These are phyloP conservation scores for Petaurus breviceps DNA, from an alignment of 2,113 vertebrate genomes.

Conservation along the genomic window DNA sequence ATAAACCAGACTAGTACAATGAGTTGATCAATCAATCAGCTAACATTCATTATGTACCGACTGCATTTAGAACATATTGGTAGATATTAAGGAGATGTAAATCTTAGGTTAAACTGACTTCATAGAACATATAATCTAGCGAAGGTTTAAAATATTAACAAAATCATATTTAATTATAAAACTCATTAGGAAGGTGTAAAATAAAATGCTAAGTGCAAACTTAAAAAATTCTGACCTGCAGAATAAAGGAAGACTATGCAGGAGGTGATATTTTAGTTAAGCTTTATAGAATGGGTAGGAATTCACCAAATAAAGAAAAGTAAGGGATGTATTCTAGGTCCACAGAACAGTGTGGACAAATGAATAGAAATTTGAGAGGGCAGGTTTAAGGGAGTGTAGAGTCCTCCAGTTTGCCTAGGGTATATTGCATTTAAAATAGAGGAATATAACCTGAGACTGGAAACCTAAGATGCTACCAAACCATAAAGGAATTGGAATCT, in stretches of 20 bases:
- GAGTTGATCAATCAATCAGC: too few relatives aligned
- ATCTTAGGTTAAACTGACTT: too few relatives aligned
- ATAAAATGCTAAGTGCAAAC: neutral
- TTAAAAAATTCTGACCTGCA: neutral
- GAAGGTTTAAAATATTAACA: too few relatives aligned
- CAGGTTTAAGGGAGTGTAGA: neutral
- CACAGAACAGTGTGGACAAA: neutral
- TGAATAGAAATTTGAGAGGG: neutral
- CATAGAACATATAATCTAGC: too few relatives aligned
- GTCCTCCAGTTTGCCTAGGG: neutral
- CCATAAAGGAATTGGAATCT: neutral
- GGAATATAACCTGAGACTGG: neutral
- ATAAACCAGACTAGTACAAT: too few relatives aligned
- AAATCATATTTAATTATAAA: too few relatives aligned
- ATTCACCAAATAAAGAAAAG: neutral
- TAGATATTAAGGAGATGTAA: too few relatives aligned
- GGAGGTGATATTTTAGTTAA: neutral
- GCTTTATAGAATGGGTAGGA: neutral
- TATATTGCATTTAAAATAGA: neutral
- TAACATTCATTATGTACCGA: too few relatives aligned
- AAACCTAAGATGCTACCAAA: neutral
- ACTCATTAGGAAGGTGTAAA: too few relatives aligned
- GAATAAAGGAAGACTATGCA: neutral
- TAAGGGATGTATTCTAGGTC: neutral
- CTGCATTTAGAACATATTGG: too few relatives aligned